Conservation (phyloP, 2,113 vertebrate species). For the Hemibagrus wyckioides region DNA sequence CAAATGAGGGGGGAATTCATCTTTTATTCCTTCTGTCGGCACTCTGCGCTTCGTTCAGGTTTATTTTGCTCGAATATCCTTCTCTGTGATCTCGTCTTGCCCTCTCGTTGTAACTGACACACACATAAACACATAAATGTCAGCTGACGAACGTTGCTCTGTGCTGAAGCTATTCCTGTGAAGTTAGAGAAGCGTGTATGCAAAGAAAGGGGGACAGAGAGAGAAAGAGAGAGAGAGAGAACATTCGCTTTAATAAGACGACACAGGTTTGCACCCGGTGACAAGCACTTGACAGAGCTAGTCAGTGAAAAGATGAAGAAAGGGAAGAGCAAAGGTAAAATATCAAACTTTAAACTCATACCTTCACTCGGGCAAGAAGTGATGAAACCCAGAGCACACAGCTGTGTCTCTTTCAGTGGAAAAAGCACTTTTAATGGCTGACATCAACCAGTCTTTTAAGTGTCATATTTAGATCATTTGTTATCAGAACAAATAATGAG, state of each 20-base stretch:
- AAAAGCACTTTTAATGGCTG: not conserved
- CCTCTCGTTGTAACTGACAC: not conserved
- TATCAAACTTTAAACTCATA: conserved; percentile 34
- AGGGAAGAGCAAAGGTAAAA: conserved; percentile 7
- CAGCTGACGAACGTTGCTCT: conserved; percentile 3
- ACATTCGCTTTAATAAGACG: conserved; percentile 45
- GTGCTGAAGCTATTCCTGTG: not conserved
- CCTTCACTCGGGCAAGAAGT: not conserved
- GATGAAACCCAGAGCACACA: not conserved
- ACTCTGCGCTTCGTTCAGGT: conserved; percentile 7
- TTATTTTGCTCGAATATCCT: conserved; percentile 1
- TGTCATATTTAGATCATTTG: not conserved
- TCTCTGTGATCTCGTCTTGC: not conserved
- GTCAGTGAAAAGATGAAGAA: conserved; percentile 44
- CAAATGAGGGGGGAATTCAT: conserved; percentile 35
- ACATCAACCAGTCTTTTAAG: not conserved
- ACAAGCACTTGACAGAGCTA: conserved; percentile 31
- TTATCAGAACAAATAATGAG: not conserved
- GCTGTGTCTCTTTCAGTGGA: not conserved
- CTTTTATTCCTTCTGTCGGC: conserved; percentile 22
- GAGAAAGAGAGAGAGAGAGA: not conserved
- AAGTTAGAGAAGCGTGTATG: not conserved
- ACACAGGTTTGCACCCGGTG: conserved; percentile 36
- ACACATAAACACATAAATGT: not conserved
- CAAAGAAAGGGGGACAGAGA: not conserved